Evolutionary conservation across 1,140 invertebrate genomes (phyloP), one percentile per base, ranked within the genome.

Genomic region (Drosophila chauvacae): DNA sequence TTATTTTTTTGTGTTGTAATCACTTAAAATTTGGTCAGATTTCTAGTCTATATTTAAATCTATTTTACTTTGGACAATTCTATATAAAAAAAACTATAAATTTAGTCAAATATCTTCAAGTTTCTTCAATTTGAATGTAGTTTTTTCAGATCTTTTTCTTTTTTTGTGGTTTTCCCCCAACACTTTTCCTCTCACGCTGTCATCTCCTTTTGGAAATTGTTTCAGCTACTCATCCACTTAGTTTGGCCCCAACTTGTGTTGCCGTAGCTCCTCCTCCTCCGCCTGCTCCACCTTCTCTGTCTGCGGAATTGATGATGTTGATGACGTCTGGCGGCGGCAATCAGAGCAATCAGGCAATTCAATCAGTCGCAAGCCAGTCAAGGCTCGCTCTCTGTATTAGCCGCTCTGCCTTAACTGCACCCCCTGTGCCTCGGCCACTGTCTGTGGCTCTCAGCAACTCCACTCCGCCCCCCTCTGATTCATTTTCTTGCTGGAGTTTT

Each of bases 321-420:
- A 75, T 44, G 71, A 79, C 65, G 85, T 90, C 84, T 90, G 85
- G 64, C 59, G 66, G 81, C 80, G 69, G 85, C 80, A 88, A 88
- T 88, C 85, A 84, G 84, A 78, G 80, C 84, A 90, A 88, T 87
- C 84, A 88, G 84, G 80, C 80, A 80, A 87, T 87, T 87, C 80
- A 88, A 87, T 88, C 84, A 88, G 77, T 73, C 68, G 81, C 77
- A 81, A 62, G 68, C 55, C 63, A 80, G 51, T 16, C 45, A 47
- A 50, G 59, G 26, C 39, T 26, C 45, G 18, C 62, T 59, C 26
- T 70, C 30, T 37, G 48, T 42, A 61, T 68, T 58, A 68, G 53
- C 50, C 23, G 28, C 23, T 9, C 45, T 4, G 20, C 20, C 11
- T 16, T 26, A 26, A 4, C 14, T 48, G 14, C 47, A 48, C 7